A percentile compares a stretch with the other conserved stretches of the same genome.
These are phyloP conservation scores for Phorcus lineatus DNA, from an alignment of 2,888 invertebrate genomes.

Conservation along the genomic window DNA sequence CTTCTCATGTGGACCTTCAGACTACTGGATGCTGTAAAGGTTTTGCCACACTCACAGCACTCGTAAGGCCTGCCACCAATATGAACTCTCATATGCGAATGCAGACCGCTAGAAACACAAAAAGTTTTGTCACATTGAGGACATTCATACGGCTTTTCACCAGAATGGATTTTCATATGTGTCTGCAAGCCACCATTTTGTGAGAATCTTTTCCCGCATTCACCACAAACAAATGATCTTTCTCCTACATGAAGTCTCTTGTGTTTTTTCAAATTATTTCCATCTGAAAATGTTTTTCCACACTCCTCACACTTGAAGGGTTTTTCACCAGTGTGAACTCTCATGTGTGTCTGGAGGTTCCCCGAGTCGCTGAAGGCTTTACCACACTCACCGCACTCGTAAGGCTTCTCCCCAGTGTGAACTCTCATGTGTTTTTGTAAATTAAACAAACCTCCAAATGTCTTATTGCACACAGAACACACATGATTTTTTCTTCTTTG, in stretches of 20 bases:
- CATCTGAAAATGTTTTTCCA: not conserved
- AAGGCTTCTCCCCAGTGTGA: conserved; percentile 17
- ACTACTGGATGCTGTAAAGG: conserved; percentile 18
- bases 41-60: conserved; percentile 26
- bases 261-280: conserved; percentile 16
- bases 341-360: not conserved
- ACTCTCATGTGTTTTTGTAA: not conserved
- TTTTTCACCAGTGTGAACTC: conserved; percentile 17
- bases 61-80: not conserved
- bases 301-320: conserved; percentile 22
- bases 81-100: conserved; percentile 20
- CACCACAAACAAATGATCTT: not conserved
- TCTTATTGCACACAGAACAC: not conserved
- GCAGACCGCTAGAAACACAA: not conserved
- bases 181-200: not conserved
- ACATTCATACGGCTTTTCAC: not conserved
- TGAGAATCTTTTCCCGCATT: not conserved
- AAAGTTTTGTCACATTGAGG: not conserved
- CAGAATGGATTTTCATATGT: not conserved
- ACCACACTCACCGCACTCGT: conserved; percentile 17
- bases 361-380: not conserved
- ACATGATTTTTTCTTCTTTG: not conserved
- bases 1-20: conserved; percentile 20
- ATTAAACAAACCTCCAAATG: not conserved
- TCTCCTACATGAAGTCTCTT: not conserved